These are phyloP conservation scores for Neostethus bicornis DNA, from an alignment of 2,797 vertebrate genomes.

Conservation along the genomic window DNA sequence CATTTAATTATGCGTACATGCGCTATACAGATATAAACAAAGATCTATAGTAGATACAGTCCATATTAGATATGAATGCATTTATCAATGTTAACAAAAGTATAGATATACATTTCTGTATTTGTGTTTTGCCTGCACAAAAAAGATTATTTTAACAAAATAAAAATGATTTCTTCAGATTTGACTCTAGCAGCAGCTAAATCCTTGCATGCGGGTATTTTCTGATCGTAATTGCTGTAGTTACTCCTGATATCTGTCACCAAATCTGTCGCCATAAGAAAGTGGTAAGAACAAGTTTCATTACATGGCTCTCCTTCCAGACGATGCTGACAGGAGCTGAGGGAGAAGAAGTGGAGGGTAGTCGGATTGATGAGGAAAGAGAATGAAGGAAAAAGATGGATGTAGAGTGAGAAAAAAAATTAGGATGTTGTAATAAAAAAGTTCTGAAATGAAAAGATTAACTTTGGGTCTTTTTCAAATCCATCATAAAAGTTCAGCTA, in stretches of 20 bases:
- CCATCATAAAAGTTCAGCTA: neutral
- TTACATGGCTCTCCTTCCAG: constrained; percentile 55
- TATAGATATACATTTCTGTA: too few species aligned
- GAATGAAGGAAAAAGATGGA: constrained; percentile 45
- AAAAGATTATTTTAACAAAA: too few species aligned
- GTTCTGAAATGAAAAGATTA: constrained; percentile 15
- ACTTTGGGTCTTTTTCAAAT: constrained; percentile 7
- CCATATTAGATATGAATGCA: too few species aligned
- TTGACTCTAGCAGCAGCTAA: constrained; percentile 50
- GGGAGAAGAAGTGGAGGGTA: constrained; percentile 1
- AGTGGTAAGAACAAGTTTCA: constrained; percentile 63
- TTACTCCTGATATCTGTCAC: constrained; percentile 47
- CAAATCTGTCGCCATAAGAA: constrained; percentile 48
- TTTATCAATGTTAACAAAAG: too few species aligned
- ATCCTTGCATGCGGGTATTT: constrained; percentile 39
- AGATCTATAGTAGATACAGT: too few species aligned
- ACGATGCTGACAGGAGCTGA: constrained; percentile 42
- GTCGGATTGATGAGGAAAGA: constrained; percentile 21
- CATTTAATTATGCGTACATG: too few species aligned
- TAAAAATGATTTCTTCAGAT: constrained; percentile 14
- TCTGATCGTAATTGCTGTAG: constrained; percentile 59
- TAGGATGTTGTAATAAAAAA: constrained; percentile 55
- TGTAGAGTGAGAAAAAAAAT: constrained; percentile 59
- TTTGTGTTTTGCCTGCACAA: too few species aligned
- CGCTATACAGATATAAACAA: too few species aligned